Percentiles rank a stretch among this genome's conserved stretches.
phyloP scores from a whole-genome alignment of 2,797 vertebrate species.

The Ctenopoma kingsleyae region DNA sequence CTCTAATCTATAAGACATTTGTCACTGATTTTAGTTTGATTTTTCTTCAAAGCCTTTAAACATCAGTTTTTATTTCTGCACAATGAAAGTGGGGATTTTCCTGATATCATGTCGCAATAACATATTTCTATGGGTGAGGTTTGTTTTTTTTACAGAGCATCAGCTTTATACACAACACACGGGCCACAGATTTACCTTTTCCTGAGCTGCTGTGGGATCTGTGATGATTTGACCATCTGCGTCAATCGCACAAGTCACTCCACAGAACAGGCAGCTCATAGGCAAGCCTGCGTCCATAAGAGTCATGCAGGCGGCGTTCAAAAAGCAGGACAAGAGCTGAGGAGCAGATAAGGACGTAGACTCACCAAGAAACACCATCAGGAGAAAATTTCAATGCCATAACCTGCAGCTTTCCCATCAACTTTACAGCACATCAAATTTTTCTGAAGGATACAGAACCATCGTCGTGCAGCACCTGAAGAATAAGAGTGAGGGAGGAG shows the following conservation, averaged over 20 bases:
- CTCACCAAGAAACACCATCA: neutral
- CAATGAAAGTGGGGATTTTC: neutral
- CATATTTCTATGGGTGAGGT: neutral
- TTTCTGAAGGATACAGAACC: constrained; percentile 91
- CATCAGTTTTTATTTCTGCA: neutral
- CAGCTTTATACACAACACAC: too few relatives aligned
- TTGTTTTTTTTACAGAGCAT: too few relatives aligned
- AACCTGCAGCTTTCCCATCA: neutral
- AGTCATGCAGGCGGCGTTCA: constrained; percentile 92
- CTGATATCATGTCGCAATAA: neutral
- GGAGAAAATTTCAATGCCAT: neutral
- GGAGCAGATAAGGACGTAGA: constrained; percentile 60
- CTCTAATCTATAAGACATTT: neutral
- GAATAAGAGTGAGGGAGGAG: constrained; percentile 89
- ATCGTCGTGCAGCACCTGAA: constrained; percentile 90
- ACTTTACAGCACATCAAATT: neutral
- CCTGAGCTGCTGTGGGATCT: constrained; percentile 89
- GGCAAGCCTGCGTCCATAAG: constrained; percentile 92
- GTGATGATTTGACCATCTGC: constrained; percentile 83
- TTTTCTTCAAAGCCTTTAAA: neutral
- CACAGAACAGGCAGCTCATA: constrained; percentile 90
- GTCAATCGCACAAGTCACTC: constrained; percentile 90
- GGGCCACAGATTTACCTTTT: constrained; percentile 84
- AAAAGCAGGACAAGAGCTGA: constrained; percentile 90
- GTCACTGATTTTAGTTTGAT: neutral